phyloP scores from a whole-genome alignment of 2,797 vertebrate genomes.

The Numenius phaeopus region DNA sequence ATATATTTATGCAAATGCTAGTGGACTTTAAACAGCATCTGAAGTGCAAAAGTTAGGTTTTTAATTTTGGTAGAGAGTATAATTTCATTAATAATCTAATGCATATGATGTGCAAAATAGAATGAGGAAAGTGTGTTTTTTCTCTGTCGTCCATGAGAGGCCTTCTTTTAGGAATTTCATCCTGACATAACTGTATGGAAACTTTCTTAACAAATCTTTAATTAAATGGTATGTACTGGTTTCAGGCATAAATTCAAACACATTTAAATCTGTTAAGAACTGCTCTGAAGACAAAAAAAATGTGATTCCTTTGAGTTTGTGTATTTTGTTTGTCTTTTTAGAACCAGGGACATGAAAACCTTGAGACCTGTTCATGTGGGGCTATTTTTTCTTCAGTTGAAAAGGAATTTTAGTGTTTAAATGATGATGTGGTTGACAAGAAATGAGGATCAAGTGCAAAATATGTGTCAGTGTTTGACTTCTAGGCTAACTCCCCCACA shows the following conservation, averaged over 20 bases:
- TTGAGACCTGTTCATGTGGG: not conserved
- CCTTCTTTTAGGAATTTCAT: not conserved
- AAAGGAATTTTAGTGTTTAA: conserved; percentile 21
- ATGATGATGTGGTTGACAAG: not conserved
- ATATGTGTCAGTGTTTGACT: conserved; percentile 5
- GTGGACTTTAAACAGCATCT: not conserved
- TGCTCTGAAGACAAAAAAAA: not conserved
- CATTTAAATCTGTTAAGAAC: not conserved
- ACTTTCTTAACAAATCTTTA: not conserved
- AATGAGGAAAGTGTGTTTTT: not conserved
- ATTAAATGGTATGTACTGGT: not conserved
- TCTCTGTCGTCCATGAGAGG: not conserved
- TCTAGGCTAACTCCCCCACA: not conserved
- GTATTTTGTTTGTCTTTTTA: not conserved
- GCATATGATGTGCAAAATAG: not conserved
- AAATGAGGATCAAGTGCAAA: conserved; percentile 5
- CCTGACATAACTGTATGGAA: not conserved
- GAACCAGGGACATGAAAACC: not conserved
- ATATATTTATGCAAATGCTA: not conserved
- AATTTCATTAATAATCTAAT: not conserved
- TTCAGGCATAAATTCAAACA: not conserved
- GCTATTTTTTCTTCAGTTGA: not conserved
- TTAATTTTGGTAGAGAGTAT: not conserved
- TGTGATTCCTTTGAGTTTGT: not conserved
- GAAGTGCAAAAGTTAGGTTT: not conserved